Evolutionary conservation across 2,113 vertebrate species (phyloP).

Genomic region (Tonatia bakeri): DNA sequence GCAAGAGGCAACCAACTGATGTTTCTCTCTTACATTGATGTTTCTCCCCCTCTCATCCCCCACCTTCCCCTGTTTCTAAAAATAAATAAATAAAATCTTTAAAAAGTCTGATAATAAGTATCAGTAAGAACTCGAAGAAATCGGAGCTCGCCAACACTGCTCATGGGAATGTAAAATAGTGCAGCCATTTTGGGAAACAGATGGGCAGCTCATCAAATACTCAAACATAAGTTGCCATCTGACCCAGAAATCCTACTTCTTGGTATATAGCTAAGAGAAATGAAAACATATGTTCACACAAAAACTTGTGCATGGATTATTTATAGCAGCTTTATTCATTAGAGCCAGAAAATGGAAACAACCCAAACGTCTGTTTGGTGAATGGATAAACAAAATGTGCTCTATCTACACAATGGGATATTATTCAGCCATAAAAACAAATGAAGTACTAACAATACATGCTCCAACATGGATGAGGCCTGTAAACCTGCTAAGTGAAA

Average conservation of each 20-base stretch:
- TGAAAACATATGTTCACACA: background rate
- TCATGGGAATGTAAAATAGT: background rate
- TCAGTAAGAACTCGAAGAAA: background rate
- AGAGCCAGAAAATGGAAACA: background rate
- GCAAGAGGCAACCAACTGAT: no score
- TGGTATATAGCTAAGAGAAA: background rate
- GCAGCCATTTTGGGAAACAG: background rate
- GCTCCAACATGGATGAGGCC: background rate
- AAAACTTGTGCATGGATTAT: background rate
- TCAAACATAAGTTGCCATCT: background rate
- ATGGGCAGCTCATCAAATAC: background rate
- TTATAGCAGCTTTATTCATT: background rate
- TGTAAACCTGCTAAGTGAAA: background rate
- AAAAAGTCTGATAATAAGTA: background rate
- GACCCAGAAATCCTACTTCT: background rate
- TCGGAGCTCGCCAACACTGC: background rate
- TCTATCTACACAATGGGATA: background rate
- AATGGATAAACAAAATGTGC: background rate
- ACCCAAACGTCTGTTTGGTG: background rate
- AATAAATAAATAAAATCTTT: no score
- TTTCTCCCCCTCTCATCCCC: no score
- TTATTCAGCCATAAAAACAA: slow-evolving; percentile 2
- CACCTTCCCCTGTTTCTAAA: no score
- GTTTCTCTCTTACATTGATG: no score
- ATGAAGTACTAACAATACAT: background rate